Conservation (phyloP, 1,140 invertebrate species). For the Probaryconus sp. region DNA sequence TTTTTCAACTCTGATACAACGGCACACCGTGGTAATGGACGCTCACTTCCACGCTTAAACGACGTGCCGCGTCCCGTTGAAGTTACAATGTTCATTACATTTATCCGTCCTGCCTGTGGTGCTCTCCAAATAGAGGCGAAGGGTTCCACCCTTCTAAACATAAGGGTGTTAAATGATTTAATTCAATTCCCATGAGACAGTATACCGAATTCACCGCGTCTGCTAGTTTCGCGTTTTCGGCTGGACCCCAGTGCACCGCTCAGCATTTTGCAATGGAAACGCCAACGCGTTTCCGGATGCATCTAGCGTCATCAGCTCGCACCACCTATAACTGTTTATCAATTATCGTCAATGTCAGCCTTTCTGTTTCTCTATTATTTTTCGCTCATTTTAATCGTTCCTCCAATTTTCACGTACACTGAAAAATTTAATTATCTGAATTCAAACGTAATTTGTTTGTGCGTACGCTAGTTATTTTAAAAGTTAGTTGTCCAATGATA, state of each 20-base stretch:
- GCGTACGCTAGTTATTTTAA: too few relatives aligned
- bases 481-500: too few relatives aligned
- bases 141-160: slow-evolving; percentile 73
- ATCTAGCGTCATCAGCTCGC: slow-evolving; percentile 42
- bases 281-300: slow-evolving; percentile 56
- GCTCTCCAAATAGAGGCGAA: slow-evolving; percentile 68
- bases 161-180: slow-evolving; percentile 78
- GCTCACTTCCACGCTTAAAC: slow-evolving; percentile 62
- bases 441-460: too few relatives aligned
- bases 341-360: slow-evolving; percentile 53
- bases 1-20: slow-evolving; percentile 50
- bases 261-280: slow-evolving; percentile 59
- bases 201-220: slow-evolving; percentile 72
- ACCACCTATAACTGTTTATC: slow-evolving; percentile 48
- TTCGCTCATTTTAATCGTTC: slow-evolving; percentile 26
- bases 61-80: slow-evolving; percentile 52
- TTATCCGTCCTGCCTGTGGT: slow-evolving; percentile 71
- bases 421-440: slow-evolving; percentile 27
- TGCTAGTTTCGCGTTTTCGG: slow-evolving; percentile 65
- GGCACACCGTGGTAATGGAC: slow-evolving; percentile 67
- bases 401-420: not conserved
- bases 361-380: slow-evolving; percentile 25
- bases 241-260: slow-evolving; percentile 49
- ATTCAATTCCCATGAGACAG: slow-evolving; percentile 73
- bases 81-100: slow-evolving; percentile 76